phyloP scores from a whole-genome alignment of 2,888 invertebrate genomes.

The Ypsolopha sequella region DNA sequence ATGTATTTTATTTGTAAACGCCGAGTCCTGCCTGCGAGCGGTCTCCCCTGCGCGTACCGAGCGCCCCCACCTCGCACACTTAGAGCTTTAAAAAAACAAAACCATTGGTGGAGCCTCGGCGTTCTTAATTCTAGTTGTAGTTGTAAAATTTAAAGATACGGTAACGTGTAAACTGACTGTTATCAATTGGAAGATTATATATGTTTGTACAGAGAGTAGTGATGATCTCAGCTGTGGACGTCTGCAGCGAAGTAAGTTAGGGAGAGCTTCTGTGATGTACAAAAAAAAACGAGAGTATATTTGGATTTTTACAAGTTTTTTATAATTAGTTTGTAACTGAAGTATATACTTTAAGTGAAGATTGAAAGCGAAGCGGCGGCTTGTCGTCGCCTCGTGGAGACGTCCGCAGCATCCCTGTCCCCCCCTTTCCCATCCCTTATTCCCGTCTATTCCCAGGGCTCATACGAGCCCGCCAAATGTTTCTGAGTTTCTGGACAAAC shows the following conservation, averaged over 20 bases:
- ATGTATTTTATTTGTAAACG: conserved; percentile 55
- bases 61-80: conserved; percentile 9
- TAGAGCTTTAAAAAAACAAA: conserved; percentile 48
- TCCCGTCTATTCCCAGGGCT: conserved; percentile 44
- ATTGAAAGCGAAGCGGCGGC: conserved; percentile 32
- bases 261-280: conserved; percentile 67
- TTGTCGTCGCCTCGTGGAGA: conserved; percentile 25
- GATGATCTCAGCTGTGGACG: conserved; percentile 63
- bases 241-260: conserved; percentile 5
- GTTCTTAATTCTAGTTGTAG: conserved; percentile 57
- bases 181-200: conserved; percentile 58
- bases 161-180: conserved; percentile 43
- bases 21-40: conserved; percentile 27
- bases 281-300: conserved; percentile 60
- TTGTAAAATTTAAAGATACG: conserved; percentile 57
- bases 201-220: conserved; percentile 59
- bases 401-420: conserved; percentile 43
- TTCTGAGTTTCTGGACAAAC: conserved; percentile 29
- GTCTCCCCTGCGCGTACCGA: conserved; percentile 10
- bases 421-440: conserved; percentile 26
- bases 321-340: conserved; percentile 63
- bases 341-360: conserved; percentile 63
- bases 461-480: conserved; percentile 45
- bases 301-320: conserved; percentile 70
- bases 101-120: conserved; percentile 20